phyloP scores from a whole-genome alignment of 2,113 vertebrate species.

The Tachysurus vachellii region DNA sequence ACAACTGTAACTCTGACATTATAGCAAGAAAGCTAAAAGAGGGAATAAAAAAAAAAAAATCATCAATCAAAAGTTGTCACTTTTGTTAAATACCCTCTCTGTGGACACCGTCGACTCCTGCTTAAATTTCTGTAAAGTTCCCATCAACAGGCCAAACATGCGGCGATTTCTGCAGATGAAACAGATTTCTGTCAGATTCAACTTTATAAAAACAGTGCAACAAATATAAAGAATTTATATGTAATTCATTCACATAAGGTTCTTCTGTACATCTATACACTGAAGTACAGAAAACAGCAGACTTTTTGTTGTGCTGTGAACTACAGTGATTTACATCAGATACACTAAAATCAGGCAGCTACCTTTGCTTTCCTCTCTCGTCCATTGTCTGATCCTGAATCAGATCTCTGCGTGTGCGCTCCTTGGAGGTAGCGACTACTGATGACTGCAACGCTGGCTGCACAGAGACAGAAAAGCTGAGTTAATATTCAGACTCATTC shows the following conservation, averaged over 20 bases:
- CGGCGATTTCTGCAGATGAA: constrained; percentile 86
- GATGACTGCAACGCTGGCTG: constrained; percentile 99
- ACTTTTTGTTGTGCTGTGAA: not conserved
- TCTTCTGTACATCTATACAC: not conserved
- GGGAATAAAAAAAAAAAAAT: not conserved
- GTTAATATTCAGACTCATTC: not conserved
- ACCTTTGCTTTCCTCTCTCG: constrained; percentile 98
- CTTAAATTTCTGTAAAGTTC: constrained; percentile 98
- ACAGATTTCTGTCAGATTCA: too few relatives aligned
- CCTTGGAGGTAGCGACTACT: constrained; percentile 99
- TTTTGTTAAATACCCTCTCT: constrained; percentile 80
- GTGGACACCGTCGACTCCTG: constrained; percentile 95
- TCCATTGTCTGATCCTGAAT: constrained; percentile 99
- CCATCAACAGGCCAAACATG: constrained; percentile 99
- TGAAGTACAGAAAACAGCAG: too few relatives aligned
- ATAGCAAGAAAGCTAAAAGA: not conserved
- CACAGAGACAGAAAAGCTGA: not conserved
- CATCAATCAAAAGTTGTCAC: not conserved
- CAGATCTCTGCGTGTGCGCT: constrained; percentile 96
- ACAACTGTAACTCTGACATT: not conserved
- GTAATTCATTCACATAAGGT: not conserved
- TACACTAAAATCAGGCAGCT: not conserved
- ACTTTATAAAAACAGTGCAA: too few relatives aligned
- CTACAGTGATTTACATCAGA: too few relatives aligned
- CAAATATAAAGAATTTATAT: not conserved